Percentiles rank a stretch among this genome's conserved stretches.
phyloP scores from a whole-genome alignment of 2,797 vertebrate species.

The Clamator glandarius region DNA sequence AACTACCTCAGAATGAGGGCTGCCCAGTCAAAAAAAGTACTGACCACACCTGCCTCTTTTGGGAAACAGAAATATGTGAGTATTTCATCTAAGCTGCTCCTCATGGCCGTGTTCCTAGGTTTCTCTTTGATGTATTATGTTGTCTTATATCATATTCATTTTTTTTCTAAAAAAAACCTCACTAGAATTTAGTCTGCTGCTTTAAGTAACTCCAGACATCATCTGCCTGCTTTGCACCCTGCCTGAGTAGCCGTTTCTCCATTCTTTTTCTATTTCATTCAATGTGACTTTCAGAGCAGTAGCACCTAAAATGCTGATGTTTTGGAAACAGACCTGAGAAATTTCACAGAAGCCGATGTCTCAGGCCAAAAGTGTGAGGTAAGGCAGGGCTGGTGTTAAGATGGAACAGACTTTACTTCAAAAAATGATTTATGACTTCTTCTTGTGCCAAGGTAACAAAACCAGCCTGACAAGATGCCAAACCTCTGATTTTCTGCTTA shows the following conservation, averaged over 20 bases:
- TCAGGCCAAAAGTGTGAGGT: conserved; percentile 37
- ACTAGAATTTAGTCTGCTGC: background rate
- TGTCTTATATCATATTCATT: background rate
- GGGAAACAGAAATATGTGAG: background rate
- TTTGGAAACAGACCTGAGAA: conserved; percentile 47
- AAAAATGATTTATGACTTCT: conserved; percentile 38
- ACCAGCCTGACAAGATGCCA: background rate
- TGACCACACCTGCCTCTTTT: background rate
- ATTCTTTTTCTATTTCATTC: background rate
- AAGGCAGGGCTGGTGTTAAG: conserved; percentile 26
- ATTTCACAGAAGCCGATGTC: background rate
- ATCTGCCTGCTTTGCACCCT: background rate
- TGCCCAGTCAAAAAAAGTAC: background rate
- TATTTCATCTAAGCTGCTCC: background rate
- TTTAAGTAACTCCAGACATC: conserved; percentile 45
- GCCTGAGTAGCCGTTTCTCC: background rate
- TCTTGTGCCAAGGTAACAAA: background rate
- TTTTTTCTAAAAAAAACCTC: background rate
- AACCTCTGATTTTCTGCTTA: background rate
- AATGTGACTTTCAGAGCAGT: background rate
- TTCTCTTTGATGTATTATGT: background rate
- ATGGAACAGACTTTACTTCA: background rate
- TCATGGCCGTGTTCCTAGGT: background rate
- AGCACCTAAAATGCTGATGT: background rate
- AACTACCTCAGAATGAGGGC: background rate